phyloP scores from a whole-genome alignment of 35 echinoderm and acorn worm species.

The Strongylocentrotus purpuratus region DNA sequence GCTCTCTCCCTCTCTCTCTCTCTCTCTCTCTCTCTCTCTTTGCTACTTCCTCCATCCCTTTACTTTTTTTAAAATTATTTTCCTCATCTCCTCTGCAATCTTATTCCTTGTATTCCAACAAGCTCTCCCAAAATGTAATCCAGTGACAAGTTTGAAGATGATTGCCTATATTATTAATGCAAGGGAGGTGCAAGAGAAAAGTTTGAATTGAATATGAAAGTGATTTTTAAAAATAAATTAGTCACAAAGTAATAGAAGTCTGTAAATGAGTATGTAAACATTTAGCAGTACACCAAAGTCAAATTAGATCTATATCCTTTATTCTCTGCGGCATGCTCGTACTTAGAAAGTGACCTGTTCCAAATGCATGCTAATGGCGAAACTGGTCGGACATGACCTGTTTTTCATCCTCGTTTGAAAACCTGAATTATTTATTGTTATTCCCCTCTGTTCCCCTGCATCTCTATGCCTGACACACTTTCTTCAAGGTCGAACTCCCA shows the following conservation, averaged over 20 bases:
- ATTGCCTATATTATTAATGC: too few relatives aligned
- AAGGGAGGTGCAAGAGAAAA: too few relatives aligned
- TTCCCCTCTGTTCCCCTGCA: background rate
- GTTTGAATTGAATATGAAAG: too few relatives aligned
- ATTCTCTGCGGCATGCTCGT: background rate
- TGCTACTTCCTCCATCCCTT: background rate
- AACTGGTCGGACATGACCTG: background rate
- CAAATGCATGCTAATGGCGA: background rate
- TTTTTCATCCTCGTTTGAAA: background rate
- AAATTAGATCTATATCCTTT: background rate
- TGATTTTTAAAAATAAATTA: too few relatives aligned
- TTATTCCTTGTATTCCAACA: background rate
- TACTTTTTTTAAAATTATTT: background rate
- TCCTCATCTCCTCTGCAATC: background rate
- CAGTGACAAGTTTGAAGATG: too few relatives aligned
- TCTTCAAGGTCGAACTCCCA: background rate
- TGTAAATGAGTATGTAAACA: too few relatives aligned
- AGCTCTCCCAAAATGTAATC: too few relatives aligned
- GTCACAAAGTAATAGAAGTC: too few relatives aligned
- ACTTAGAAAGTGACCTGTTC: background rate
- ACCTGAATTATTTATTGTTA: constrained; percentile 6
- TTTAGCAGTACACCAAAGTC: too few relatives aligned
- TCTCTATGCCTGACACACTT: background rate
- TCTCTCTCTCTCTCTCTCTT: background rate
- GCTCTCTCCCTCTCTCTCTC: background rate